Evolutionary conservation across 2,797 vertebrate genomes (phyloP).

Genomic region (Ctenochaetus hawaiiensis): DNA sequence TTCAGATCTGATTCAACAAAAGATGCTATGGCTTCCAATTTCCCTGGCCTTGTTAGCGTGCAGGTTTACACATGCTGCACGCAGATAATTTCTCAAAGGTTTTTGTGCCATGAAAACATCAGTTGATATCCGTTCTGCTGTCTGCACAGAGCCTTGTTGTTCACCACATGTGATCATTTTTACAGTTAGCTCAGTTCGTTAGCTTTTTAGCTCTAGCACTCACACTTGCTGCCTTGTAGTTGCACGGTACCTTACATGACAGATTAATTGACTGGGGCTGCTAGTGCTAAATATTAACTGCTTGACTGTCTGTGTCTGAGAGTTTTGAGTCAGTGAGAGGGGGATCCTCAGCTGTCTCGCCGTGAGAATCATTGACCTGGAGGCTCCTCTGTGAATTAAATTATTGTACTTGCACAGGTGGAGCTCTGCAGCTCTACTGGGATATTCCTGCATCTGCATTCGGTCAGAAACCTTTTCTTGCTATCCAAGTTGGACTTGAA

Average conservation of each 20-base stretch:
- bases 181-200: neutral
- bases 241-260: neutral
- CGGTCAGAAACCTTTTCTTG: slow-evolving; percentile 43
- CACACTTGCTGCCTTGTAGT: too few species aligned
- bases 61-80: slow-evolving; percentile 26
- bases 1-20: slow-evolving; percentile 57
- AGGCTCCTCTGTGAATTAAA: slow-evolving; percentile 68
- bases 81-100: slow-evolving; percentile 22
- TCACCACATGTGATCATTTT: neutral
- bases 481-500: slow-evolving; percentile 37
- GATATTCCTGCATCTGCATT: slow-evolving; percentile 55
- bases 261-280: neutral
- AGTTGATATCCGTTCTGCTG: neutral
- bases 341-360: slow-evolving; percentile 37
- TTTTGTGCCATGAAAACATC: slow-evolving; percentile 9
- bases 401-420: slow-evolving; percentile 62
- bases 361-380: slow-evolving; percentile 47
- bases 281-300: slow-evolving; percentile 17
- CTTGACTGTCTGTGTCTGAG: neutral
- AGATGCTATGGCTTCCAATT: slow-evolving; percentile 38
- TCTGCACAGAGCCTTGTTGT: neutral
- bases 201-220: too few species aligned
- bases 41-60: slow-evolving; percentile 19
- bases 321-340: neutral
- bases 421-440: slow-evolving; percentile 54